Percentiles rank a stretch among this genome's conserved stretches.
Conservation (phyloP, 2,113 vertebrate genomes). For the Strigops habroptila region DNA sequence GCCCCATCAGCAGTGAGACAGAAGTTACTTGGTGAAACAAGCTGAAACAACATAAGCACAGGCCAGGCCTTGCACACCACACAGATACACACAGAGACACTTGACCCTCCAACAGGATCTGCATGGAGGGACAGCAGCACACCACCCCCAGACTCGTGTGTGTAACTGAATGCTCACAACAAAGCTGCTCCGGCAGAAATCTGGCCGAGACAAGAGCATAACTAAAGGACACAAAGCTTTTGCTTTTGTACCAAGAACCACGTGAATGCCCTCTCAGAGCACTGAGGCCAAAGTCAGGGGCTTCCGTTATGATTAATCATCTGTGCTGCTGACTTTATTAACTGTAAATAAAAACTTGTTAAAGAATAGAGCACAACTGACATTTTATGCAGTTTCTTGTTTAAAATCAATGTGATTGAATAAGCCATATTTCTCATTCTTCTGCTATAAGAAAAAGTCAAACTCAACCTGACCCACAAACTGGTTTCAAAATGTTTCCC, state of each 20-base stretch:
- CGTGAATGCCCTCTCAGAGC: not conserved
- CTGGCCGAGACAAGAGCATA: not conserved
- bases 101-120: not conserved
- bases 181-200: not conserved
- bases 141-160: fast-evolving
- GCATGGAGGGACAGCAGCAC: not conserved
- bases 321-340: not conserved
- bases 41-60: not conserved
- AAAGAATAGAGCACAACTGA: not conserved
- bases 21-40: not conserved
- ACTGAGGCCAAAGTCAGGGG: not conserved
- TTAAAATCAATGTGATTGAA: not conserved
- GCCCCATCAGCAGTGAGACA: not conserved
- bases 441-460: not conserved
- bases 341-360: not conserved
- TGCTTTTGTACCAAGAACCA: not conserved
- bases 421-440: not conserved
- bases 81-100: not conserved
- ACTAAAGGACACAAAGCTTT: not conserved
- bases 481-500: not conserved
- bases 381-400: slow-evolving; percentile 14
- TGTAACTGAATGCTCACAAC: not conserved
- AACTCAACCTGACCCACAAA: not conserved
- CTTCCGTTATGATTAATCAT: not conserved
- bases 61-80: not conserved